A percentile compares a stretch with the other conserved stretches of the same genome.
These are phyloP conservation scores for Cyphomyrus discorhynchus DNA, from an alignment of 2,113 vertebrate genomes.

Conservation along the genomic window DNA sequence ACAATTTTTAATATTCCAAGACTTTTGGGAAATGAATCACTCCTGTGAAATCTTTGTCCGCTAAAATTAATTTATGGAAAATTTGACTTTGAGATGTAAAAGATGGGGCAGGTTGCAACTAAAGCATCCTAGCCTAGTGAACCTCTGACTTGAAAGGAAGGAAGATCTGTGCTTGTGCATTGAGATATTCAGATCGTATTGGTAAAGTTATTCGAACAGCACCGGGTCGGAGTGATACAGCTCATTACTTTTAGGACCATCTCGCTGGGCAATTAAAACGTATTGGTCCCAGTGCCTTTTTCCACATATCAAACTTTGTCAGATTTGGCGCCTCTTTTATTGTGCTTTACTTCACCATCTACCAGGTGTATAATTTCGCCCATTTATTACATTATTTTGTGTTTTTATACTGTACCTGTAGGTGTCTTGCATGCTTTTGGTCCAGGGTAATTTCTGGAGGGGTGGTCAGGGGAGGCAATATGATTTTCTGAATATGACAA, in stretches of 20 bases:
- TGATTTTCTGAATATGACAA: neutral
- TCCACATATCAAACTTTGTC: slow-evolving; percentile 7
- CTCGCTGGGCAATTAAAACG: neutral
- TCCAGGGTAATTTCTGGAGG: neutral
- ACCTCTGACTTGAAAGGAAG: slow-evolving; percentile 52
- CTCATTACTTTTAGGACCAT: neutral
- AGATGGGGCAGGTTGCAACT: slow-evolving; percentile 24
- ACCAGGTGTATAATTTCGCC: neutral
- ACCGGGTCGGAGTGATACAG: slow-evolving; percentile 25
- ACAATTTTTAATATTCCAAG: slow-evolving; percentile 40
- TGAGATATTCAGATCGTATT: slow-evolving; percentile 55
- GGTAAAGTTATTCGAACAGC: slow-evolving; percentile 60
- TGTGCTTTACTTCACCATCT: neutral
- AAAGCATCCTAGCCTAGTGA: slow-evolving; percentile 39
- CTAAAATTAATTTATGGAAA: slow-evolving; percentile 54
- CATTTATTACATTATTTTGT: neutral
- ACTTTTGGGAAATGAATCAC: slow-evolving; percentile 54
- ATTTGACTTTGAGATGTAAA: slow-evolving; percentile 45
- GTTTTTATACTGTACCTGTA: neutral
- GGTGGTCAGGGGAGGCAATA: neutral
- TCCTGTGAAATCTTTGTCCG: slow-evolving; percentile 43
- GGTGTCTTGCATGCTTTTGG: neutral
- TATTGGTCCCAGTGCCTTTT: neutral
- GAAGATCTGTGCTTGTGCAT: slow-evolving; percentile 43
- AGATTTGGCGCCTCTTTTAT: neutral